Evolutionary conservation across 2,113 vertebrate species (phyloP), one percentile per base, ranked within the genome.

Genomic region (Perca fluviatilis): DNA sequence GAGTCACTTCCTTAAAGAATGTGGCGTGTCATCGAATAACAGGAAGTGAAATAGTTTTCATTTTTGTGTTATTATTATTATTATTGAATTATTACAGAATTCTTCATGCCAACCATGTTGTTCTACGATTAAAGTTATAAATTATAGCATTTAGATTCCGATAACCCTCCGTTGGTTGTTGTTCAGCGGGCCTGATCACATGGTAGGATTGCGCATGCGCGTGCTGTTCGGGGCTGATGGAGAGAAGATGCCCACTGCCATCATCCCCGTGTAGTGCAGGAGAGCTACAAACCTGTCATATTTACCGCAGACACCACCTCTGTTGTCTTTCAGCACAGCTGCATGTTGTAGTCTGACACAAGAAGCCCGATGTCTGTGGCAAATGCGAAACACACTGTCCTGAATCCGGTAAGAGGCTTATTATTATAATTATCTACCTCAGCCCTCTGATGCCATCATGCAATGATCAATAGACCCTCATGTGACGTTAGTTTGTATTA

Each of bases 321-420:
- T 1, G 63, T 54, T 3, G 63, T 66, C 66, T 61, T 9, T 43
- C 23, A 7, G 77, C 80, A 6, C 85, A 43, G 58, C 90, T 86
- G 78, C 81, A 74, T 82, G 88, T 30, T 74, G 83, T 61, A 64
- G 85, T 43, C 60, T 23, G 61, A 74, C 78, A 69, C 79, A 0
- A 62, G 73, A 50, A 70, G 85, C 77, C 70, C 68, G 57, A 96
- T 96, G 95, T 95, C 95, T 74, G 94, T 96, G 82, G 95, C 94
- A 12, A 95, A 96, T 77, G 93, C 95, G 18, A 96, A 95, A 84
- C 94, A 95, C 87, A 94, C 92, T 2, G 88, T 96, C 53, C 89
- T 93, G 67, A 94, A 91, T 62, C 95, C 95, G 94, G 95, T 96
- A 94, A 93, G 95, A 89, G 36, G 53, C 27, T 57, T 51, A n/a